Percentiles rank a stretch among this genome's conserved stretches.
phyloP scores from a whole-genome alignment of 1,140 invertebrate species.

The Eurytemora carolleeae region DNA sequence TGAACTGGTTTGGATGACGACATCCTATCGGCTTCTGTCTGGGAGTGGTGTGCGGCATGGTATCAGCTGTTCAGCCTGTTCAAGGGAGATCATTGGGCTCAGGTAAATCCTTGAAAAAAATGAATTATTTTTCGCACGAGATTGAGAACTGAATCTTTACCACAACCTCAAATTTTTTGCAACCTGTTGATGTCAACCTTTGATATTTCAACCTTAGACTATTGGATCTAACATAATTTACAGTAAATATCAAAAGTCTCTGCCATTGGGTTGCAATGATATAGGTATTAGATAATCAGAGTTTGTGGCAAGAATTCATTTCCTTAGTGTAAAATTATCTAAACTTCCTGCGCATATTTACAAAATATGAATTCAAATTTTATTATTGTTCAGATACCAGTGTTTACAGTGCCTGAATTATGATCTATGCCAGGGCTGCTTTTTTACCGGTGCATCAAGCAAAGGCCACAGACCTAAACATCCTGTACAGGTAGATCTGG shows the following conservation, averaged over 20 bases:
- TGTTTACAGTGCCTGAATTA: constrained; percentile 52
- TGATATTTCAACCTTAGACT: too few species aligned
- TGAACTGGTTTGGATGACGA: constrained; percentile 36
- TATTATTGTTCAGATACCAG: constrained; percentile 30
- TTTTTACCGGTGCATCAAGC: constrained; percentile 45
- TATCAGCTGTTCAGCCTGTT: constrained; percentile 35
- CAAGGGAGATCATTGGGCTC: constrained; percentile 32
- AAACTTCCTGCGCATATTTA: too few species aligned
- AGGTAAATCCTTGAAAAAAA: constrained; percentile 21
- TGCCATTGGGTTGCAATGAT: too few species aligned
- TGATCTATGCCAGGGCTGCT: constrained; percentile 58
- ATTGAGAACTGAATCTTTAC: too few species aligned
- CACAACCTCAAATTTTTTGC: too few species aligned
- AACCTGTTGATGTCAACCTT: too few species aligned
- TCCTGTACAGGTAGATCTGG: constrained; percentile 45
- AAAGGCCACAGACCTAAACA: constrained; percentile 52
- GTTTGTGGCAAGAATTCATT: too few species aligned
- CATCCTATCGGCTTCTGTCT: constrained; percentile 33
- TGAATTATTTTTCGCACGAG: too few species aligned
- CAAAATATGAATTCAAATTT: constrained; percentile 22
- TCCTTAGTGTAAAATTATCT: too few species aligned
- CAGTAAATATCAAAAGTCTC: too few species aligned
- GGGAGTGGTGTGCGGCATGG: constrained; percentile 35
- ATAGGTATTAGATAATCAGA: too few species aligned
- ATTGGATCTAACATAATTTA: too few species aligned